A percentile compares a stretch with the other conserved stretches of the same genome.
phyloP scores from a whole-genome alignment of 2,888 invertebrate species.

The Celastrina argiolus region DNA sequence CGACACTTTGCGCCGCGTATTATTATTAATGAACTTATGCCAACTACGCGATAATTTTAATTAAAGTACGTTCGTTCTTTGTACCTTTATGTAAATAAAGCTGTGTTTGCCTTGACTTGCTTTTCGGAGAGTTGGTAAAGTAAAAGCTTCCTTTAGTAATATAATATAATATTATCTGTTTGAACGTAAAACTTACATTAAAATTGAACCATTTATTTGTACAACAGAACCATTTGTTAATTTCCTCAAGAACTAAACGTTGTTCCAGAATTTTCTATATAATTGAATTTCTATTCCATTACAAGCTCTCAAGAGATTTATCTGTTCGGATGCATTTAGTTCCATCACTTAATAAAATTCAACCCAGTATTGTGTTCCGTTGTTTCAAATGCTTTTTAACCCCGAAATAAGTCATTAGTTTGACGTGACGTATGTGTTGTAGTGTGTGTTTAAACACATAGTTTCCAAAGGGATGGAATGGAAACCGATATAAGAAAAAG shows the following conservation, averaged over 20 bases:
- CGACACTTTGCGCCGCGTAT: not conserved
- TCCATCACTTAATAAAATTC: not conserved
- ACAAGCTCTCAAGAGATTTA: conserved; percentile 3
- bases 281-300: conserved; percentile 18
- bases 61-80: no score
- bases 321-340: conserved; percentile 2
- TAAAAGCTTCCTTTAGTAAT: no score
- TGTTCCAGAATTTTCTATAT: conserved; percentile 5
- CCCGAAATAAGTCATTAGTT: no score
- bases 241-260: not conserved
- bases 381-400: not conserved
- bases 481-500: no score
- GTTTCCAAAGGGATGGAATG: no score
- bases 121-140: no score
- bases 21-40: not conserved
- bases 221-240: not conserved
- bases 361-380: not conserved
- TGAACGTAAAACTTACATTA: not conserved
- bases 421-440: no score
- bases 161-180: no score
- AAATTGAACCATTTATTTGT: not conserved
- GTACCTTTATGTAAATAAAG: no score
- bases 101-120: not conserved
- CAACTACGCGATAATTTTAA: no score
- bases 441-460: no score